A percentile compares a stretch with the other conserved stretches of the same genome.
These are phyloP conservation scores for Danaus plexippus DNA, from an alignment of 1,140 invertebrate genomes.

Conservation along the genomic window DNA sequence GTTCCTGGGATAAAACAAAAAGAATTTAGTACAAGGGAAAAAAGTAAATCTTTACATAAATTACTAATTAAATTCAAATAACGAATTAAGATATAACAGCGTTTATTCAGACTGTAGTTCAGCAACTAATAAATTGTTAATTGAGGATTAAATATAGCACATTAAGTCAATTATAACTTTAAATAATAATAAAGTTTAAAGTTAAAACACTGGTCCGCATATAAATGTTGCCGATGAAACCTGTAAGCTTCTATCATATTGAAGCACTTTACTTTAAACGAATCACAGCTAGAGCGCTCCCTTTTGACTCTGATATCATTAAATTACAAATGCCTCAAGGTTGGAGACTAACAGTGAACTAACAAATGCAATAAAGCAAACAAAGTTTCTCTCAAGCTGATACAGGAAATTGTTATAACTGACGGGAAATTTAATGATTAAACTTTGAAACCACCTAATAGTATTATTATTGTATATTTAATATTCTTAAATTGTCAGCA, in stretches of 20 bases:
- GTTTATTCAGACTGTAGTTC: no score
- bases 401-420: constrained; percentile 18
- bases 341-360: constrained; percentile 10
- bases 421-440: constrained; percentile 11
- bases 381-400: constrained; percentile 3
- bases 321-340: not conserved
- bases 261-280: no score
- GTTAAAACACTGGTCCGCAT: no score
- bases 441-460: not conserved
- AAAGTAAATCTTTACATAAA: not conserved
- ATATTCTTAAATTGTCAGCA: not conserved
- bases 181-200: no score
- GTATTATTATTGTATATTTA: constrained; percentile 1
- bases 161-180: no score
- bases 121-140: no score
- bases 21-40: not conserved
- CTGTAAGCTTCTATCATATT: no score
- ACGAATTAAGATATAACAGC: no score
- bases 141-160: no score
- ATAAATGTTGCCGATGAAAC: no score
- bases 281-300: no score
- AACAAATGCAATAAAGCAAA: constrained; percentile 11
- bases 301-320: no score
- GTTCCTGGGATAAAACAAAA: constrained; percentile 32
- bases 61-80: constrained; percentile 1